phyloP scores from a whole-genome alignment of 2,113 vertebrate genomes.

The Ceratotherium simum region DNA sequence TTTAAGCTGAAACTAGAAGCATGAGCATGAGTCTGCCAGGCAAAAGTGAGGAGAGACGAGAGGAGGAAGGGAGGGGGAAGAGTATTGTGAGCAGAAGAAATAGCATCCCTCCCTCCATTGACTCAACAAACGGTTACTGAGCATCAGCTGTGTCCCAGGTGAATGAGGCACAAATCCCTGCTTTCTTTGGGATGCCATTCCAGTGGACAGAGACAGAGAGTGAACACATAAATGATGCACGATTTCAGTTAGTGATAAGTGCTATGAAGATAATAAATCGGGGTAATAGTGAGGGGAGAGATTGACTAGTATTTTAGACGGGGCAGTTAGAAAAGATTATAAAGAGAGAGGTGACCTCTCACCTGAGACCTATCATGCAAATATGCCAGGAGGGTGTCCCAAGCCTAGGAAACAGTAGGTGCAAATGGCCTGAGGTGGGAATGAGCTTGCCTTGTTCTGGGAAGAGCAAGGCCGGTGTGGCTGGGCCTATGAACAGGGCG shows the following conservation, averaged over 20 bases:
- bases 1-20: not conserved
- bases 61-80: not conserved
- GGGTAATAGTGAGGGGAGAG: no score
- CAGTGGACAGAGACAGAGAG: not conserved
- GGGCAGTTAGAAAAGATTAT: not conserved
- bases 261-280: not conserved
- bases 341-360: not conserved
- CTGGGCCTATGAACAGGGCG: not conserved
- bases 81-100: not conserved
- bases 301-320: not conserved
- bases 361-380: not conserved
- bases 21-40: not conserved
- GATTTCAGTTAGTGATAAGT: not conserved
- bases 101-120: accelerated
- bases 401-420: not conserved
- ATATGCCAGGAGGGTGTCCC: not conserved
- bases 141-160: not conserved
- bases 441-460: not conserved
- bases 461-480: not conserved
- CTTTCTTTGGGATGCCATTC: not conserved
- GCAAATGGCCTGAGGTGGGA: not conserved
- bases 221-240: accelerated
- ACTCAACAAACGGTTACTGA: not conserved
- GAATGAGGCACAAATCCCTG: not conserved
- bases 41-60: not conserved